Percentiles rank a stretch among this genome's conserved stretches.
phyloP scores from a whole-genome alignment of 2,888 invertebrate species.

The Muschampia plurimacula region DNA sequence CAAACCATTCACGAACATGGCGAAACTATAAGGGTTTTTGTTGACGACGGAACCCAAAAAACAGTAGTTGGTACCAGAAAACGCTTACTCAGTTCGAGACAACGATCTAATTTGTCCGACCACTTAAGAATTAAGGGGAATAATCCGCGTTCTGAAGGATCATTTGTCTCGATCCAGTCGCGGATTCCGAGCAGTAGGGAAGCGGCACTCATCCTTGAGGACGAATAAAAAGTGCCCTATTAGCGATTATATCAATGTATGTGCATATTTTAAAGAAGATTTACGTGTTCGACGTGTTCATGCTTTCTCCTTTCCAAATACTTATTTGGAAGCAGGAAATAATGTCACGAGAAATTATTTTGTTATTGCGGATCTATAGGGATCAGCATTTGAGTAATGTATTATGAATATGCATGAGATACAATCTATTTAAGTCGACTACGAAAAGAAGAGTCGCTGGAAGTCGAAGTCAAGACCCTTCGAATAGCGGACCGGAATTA shows the following conservation, averaged over 20 bases:
- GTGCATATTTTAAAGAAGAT: conserved; percentile 29
- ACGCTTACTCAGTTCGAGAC: conserved; percentile 17
- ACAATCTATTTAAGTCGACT: too few relatives aligned
- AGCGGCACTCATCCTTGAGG: conserved; percentile 13
- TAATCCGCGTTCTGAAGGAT: conserved; percentile 33
- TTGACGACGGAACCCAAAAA: background rate
- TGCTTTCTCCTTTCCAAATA: background rate
- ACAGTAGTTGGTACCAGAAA: conserved; percentile 18
- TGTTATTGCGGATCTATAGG: background rate
- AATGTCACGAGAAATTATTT: background rate
- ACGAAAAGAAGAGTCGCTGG: too few relatives aligned
- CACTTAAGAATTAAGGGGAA: conserved; percentile 37
- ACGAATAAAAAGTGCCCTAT: conserved; percentile 37
- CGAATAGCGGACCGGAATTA: too few relatives aligned
- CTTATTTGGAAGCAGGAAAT: background rate
- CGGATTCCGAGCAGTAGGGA: conserved; percentile 25
- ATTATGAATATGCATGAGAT: too few relatives aligned
- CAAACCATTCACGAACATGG: too few relatives aligned
- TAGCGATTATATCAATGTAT: conserved; percentile 32
- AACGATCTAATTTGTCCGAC: conserved; percentile 35
- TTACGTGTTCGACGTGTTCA: background rate
- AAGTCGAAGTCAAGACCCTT: too few relatives aligned
- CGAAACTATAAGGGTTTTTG: background rate
- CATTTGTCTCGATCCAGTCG: conserved; percentile 37
- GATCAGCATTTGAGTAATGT: too few relatives aligned